Base-by-base conservation (phyloP, 2,888 invertebrate genomes). In the Scrobipalpa costella region DNA sequence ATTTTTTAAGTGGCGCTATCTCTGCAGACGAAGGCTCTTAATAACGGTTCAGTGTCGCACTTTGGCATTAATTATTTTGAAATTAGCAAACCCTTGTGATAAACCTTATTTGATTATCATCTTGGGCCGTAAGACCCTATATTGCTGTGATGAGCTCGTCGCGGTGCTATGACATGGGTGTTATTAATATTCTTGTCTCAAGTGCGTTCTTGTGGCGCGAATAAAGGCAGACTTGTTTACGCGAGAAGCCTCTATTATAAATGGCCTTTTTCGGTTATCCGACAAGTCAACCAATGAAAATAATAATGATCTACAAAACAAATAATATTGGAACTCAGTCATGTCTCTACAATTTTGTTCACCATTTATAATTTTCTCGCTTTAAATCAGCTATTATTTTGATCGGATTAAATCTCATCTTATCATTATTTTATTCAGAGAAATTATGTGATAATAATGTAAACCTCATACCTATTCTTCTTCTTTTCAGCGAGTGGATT, bases 31-130 rank as follows among this genome's bases (percentile, higher is more conserved):
- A 27, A 27, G 27, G 27, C 27, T 27, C 27, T 63, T 63, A 63
- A 58, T 63, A 57, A 21, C 11, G 63, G 36, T 49, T 63, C 49
- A 52, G 27, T 3, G 27, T 27, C 21, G n/a, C 27, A 63, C 19
- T 58, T 58, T 27, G 49, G 27, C 47, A 47, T 57, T 57, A 63
- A 63, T 63, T 63, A 58, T 49, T 57, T 63, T 58, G 58, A 47
- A 58, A 57, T 63, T 36, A 57, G 7, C 17, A 38, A 57, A 38
- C 57, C 38, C 36, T 57, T 57, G 17, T 38, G 36, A 0, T 36
- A 17, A 36, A 38, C 21, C 15, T 38, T 57, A 38, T 57, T 57
- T 38, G 15, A 36, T 57, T 36, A 57, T 57, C 15, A 55, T 55
- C 55, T 55, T 55, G 55, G 2, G 50, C 3, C 11, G 1, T 55